Conservation (phyloP, 2,888 invertebrate species). For the Rhagonycha fulva region DNA sequence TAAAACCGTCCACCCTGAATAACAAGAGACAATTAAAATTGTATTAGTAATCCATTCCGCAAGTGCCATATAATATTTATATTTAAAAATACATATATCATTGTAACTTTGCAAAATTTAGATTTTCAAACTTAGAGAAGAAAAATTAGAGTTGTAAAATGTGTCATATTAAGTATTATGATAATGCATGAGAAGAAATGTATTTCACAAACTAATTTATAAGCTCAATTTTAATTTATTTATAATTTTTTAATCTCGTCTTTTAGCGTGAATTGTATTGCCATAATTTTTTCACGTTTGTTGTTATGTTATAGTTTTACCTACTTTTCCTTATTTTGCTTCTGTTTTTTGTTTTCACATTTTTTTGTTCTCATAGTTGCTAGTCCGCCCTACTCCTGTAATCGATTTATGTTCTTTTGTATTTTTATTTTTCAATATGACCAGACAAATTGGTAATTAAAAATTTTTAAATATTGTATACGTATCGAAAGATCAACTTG, state of each 20-base stretch:
- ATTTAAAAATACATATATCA: slow-evolving; percentile 26
- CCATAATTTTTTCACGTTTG: slow-evolving; percentile 41
- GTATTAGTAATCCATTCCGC: slow-evolving; percentile 39
- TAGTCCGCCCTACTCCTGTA: slow-evolving; percentile 27
- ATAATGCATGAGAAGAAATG: slow-evolving; percentile 24
- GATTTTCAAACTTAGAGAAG: slow-evolving; percentile 13
- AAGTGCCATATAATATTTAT: slow-evolving; percentile 39
- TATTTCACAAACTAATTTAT: slow-evolving; percentile 32
- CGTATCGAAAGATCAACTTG: slow-evolving; percentile 43
- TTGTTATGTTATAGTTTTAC: slow-evolving; percentile 8
- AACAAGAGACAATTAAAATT: slow-evolving; percentile 16
- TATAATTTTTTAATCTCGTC: slow-evolving; percentile 32
- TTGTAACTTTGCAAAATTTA: slow-evolving; percentile 21
- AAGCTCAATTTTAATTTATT: slow-evolving; percentile 28
- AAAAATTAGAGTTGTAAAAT: slow-evolving; percentile 19
- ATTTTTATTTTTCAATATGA: slow-evolving; percentile 17
- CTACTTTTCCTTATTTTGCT: slow-evolving; percentile 4
- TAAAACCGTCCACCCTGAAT: slow-evolving; percentile 1
- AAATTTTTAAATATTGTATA: slow-evolving; percentile 32
- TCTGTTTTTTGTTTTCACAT: background rate
- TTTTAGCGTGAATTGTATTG: slow-evolving; percentile 47
- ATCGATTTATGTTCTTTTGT: slow-evolving; percentile 14
- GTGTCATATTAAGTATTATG: slow-evolving; percentile 30
- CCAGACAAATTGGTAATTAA: slow-evolving; percentile 19
- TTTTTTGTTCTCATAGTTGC: slow-evolving; percentile 41